Evolutionary conservation across 2,888 invertebrate genomes (phyloP).

Genomic region (Polyommatus icarus): DNA sequence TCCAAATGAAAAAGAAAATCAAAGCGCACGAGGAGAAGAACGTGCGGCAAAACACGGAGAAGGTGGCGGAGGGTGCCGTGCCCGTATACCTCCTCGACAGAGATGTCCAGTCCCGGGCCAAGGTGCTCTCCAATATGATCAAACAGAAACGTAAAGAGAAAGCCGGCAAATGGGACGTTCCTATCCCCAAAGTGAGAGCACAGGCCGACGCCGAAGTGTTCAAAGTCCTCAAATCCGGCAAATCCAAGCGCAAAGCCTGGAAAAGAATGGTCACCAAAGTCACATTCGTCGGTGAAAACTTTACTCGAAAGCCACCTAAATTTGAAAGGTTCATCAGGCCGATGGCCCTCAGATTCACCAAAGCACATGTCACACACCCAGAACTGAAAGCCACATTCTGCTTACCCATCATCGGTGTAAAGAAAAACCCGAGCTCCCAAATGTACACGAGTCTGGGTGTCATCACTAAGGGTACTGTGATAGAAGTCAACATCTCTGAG

Average conservation of each 20-base stretch:
- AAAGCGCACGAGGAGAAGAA: conserved; percentile 98
- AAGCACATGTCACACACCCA: conserved; percentile 99
- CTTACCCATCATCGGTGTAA: conserved; percentile 98
- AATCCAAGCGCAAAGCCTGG: conserved; percentile 97
- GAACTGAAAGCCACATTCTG: conserved; percentile 99
- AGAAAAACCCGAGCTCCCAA: conserved; percentile 98
- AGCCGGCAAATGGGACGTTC: conserved; percentile 99
- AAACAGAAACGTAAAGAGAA: conserved; percentile 99
- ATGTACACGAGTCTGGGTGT: conserved; percentile 99
- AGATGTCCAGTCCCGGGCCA: conserved; percentile 95
- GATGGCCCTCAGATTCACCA: conserved; percentile 97
- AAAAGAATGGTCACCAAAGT: conserved; percentile 99
- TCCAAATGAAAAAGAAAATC: conserved; percentile 99
- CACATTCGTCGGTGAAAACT: conserved; percentile 98
- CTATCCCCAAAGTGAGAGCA: conserved; percentile 98
- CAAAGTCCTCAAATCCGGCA: conserved; percentile 94
- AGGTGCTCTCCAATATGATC: conserved; percentile 98
- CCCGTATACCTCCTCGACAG: conserved; percentile 98
- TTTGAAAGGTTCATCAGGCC: conserved; percentile 99
- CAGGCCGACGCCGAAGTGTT: conserved; percentile 99
- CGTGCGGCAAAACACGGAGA: conserved; percentile 91
- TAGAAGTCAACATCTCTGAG: conserved; percentile 99
- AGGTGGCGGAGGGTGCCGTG: conserved; percentile 93
- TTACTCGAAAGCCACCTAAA: conserved; percentile 99
- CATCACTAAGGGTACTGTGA: conserved; percentile 98